Conservation (phyloP, 1,140 invertebrate species). For the Drosophila burlai region DNA sequence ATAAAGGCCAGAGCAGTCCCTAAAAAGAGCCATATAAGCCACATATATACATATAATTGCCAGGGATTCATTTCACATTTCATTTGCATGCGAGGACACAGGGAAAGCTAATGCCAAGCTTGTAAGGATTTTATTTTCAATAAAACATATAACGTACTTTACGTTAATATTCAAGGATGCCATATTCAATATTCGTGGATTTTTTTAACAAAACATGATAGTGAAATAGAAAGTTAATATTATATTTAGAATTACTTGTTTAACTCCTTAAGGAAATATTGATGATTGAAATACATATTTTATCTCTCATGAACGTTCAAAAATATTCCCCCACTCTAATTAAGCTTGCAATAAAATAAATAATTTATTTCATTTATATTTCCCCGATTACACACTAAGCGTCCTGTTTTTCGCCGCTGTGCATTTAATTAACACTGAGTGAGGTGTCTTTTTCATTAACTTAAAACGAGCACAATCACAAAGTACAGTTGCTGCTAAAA, state of each 20-base stretch:
- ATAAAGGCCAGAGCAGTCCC: slow-evolving; percentile 17
- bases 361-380: too few species aligned
- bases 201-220: too few species aligned
- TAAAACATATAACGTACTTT: not conserved
- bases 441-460: slow-evolving; percentile 23
- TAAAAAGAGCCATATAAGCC: not conserved
- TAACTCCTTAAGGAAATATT: not conserved
- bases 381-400: too few species aligned
- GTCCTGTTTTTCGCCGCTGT: slow-evolving; percentile 2
- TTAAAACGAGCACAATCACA: slow-evolving; percentile 9
- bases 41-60: slow-evolving; percentile 6
- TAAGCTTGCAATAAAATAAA: too few species aligned
- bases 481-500: slow-evolving; percentile 44
- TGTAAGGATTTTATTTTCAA: not conserved
- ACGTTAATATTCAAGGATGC: too few species aligned
- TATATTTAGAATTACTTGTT: not conserved
- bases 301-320: too few species aligned
- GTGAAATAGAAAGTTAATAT: not conserved
- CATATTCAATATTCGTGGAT: too few species aligned
- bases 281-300: not conserved
- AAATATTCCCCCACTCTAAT: too few species aligned
- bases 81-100: slow-evolving; percentile 2
- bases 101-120: not conserved
- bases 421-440: slow-evolving; percentile 34
- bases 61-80: slow-evolving; percentile 24